Base-by-base conservation (phyloP, 2,888 invertebrate species). In the Hanleya hanleyi region DNA sequence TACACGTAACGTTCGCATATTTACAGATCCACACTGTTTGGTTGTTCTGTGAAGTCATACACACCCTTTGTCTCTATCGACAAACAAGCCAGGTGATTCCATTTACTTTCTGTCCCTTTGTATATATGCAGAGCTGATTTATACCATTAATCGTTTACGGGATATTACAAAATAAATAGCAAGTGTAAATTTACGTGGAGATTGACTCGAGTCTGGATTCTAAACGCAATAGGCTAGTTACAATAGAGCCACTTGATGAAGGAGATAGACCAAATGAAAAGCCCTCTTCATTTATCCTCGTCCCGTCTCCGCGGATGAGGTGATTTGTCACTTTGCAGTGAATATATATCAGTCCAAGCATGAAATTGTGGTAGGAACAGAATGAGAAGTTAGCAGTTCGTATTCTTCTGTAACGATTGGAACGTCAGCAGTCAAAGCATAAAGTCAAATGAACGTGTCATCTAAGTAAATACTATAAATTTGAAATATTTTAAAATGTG, bases 321-420 rank as follows among this genome's bases (percentile, higher is more conserved):
- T 57, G 57, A 57, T 57, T 57, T 57, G 57, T 57, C 57, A 57
- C 57, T 15, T 26, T 15, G 57, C 12, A 15, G 2, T 57, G 57
- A 57, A 57, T 57, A 57, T 29, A 26, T 4, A 29, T 18, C 32
- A 15, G 57, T 2, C 26, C 22, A 26, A 29, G 57, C 57, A 57
- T 57, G 57, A 57, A 57, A 57, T 57, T 26, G 57, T 57, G 26
- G n/a, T n/a, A n/a, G n/a, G n/a, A n/a, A n/a, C n/a, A n/a, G n/a
- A n/a, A n/a, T n/a, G n/a, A n/a, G n/a, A n/a, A n/a, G n/a, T n/a
- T n/a, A n/a, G n/a, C n/a, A n/a, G n/a, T n/a, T n/a, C n/a, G n/a
- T n/a, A n/a, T n/a, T n/a, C n/a, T n/a, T n/a, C n/a, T n/a, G n/a
- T n/a, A n/a, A n/a, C n/a, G n/a, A n/a, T n/a, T n/a, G n/a, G n/a